A percentile compares a stretch with the other conserved stretches of the same genome.
These are phyloP conservation scores for Fragum sueziense DNA, from an alignment of 2,888 invertebrate genomes.

Conservation along the genomic window DNA sequence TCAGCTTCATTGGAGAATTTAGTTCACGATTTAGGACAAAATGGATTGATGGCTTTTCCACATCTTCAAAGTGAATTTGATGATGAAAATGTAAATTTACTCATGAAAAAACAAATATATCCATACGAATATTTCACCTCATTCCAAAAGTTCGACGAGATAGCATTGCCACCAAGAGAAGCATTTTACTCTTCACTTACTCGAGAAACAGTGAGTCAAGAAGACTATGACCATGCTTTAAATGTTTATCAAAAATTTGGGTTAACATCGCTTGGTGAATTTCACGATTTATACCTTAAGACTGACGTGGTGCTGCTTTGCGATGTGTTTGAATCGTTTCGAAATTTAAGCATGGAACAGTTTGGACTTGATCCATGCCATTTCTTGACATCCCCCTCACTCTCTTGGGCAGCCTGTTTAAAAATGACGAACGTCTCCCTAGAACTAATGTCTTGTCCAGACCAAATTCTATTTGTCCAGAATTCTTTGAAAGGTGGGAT, in stretches of 20 bases:
- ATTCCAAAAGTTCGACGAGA: conserved; percentile 16
- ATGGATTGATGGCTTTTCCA: conserved; percentile 15
- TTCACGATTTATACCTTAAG: conserved; percentile 31
- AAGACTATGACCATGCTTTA: conserved; percentile 14
- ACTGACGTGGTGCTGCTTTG: conserved; percentile 38
- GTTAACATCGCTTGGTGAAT: conserved; percentile 4
- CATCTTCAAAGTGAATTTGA: conserved; percentile 8
- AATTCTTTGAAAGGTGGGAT: conserved; percentile 12
- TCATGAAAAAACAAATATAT: conserved; percentile 34
- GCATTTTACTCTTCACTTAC: conserved; percentile 13
- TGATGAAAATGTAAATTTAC: background rate
- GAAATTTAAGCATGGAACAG: conserved; percentile 32
- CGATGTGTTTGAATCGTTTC: conserved; percentile 41
- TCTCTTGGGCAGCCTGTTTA: conserved; percentile 31
- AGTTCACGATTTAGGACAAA: conserved; percentile 23
- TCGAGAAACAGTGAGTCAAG: conserved; percentile 2
- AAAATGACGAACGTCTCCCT: conserved; percentile 16
- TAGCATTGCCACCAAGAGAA: conserved; percentile 5
- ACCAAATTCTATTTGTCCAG: conserved; percentile 21
- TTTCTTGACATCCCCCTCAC: conserved; percentile 45
- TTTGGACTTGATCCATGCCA: conserved; percentile 44
- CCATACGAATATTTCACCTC: conserved; percentile 34
- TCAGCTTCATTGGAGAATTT: conserved; percentile 28
- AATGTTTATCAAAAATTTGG: conserved; percentile 15
- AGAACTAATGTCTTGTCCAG: conserved; percentile 18